phyloP scores from a whole-genome alignment of 2,888 invertebrate species.

The Phaonia tiefii region DNA sequence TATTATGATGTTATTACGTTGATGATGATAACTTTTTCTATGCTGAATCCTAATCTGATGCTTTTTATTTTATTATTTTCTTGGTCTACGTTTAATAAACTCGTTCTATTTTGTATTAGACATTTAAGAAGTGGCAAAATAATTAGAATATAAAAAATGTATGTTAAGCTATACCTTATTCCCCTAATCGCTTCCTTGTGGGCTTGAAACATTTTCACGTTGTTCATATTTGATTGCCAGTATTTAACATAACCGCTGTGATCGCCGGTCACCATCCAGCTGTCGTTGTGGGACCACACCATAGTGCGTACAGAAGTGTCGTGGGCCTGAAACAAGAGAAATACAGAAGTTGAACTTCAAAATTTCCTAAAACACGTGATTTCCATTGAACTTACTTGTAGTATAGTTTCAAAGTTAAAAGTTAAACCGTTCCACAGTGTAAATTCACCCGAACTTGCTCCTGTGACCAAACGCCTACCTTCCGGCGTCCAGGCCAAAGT shows the following conservation, averaged over 20 bases:
- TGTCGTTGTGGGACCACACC: slow-evolving; percentile 99
- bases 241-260: slow-evolving; percentile 99
- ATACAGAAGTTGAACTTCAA: not conserved
- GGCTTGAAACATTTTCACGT: slow-evolving; percentile 99
- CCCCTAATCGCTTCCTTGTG: slow-evolving; percentile 99
- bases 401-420: slow-evolving; percentile 99
- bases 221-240: slow-evolving; percentile 99
- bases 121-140: slow-evolving; percentile 65
- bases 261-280: slow-evolving; percentile 99
- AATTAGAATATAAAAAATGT: slow-evolving; percentile 72
- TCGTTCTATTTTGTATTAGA: slow-evolving; percentile 56
- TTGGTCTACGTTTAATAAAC: slow-evolving; percentile 39
- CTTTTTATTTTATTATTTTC: slow-evolving; percentile 54
- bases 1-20: slow-evolving; percentile 44
- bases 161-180: slow-evolving; percentile 88
- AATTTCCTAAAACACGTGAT: not conserved
- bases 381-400: slow-evolving; percentile 90
- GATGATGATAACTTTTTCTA: slow-evolving; percentile 40
- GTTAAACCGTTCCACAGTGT: slow-evolving; percentile 99
- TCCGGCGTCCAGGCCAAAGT: slow-evolving; percentile 99
- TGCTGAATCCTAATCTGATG: slow-evolving; percentile 56
- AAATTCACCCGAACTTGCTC: slow-evolving; percentile 99
- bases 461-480: slow-evolving; percentile 97
- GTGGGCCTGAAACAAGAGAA: slow-evolving; percentile 88
- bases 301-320: slow-evolving; percentile 99